These are phyloP conservation scores for Gymnothorax reevesii DNA, from an alignment of 2,797 vertebrate species.

Conservation along the genomic window DNA sequence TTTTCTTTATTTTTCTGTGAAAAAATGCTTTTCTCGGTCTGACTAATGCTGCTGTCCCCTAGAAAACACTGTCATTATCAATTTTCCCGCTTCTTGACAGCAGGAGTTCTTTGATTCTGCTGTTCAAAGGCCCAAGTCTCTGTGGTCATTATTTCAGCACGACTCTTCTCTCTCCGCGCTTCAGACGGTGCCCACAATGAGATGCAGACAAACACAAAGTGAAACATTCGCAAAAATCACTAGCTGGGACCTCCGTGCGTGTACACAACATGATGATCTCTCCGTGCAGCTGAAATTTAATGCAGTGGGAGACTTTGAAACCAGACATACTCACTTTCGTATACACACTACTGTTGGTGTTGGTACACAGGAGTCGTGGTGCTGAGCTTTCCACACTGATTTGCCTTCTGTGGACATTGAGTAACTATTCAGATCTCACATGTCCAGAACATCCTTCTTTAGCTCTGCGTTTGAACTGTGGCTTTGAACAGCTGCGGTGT, in stretches of 20 bases:
- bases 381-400: neutral
- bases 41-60: conserved; percentile 61
- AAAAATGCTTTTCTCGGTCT: conserved; percentile 47
- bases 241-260: neutral
- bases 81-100: conserved; percentile 54
- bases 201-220: conserved; percentile 16
- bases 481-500: neutral
- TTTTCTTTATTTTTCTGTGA: conserved; percentile 36
- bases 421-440: conserved; percentile 10
- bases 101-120: conserved; percentile 59
- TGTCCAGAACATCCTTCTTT: neutral
- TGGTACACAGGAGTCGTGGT: neutral
- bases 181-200: conserved; percentile 46
- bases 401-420: neutral
- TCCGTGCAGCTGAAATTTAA: neutral
- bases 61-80: conserved; percentile 67
- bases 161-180: conserved; percentile 40
- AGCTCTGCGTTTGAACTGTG: neutral
- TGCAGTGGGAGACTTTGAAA: neutral
- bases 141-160: conserved; percentile 46
- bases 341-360: neutral
- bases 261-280: neutral
- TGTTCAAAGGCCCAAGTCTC: conserved; percentile 46
- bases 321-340: neutral
- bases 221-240: conserved; percentile 9